Base-by-base conservation (phyloP, 2,113 vertebrate species). In the Tauraco erythrolophus region DNA sequence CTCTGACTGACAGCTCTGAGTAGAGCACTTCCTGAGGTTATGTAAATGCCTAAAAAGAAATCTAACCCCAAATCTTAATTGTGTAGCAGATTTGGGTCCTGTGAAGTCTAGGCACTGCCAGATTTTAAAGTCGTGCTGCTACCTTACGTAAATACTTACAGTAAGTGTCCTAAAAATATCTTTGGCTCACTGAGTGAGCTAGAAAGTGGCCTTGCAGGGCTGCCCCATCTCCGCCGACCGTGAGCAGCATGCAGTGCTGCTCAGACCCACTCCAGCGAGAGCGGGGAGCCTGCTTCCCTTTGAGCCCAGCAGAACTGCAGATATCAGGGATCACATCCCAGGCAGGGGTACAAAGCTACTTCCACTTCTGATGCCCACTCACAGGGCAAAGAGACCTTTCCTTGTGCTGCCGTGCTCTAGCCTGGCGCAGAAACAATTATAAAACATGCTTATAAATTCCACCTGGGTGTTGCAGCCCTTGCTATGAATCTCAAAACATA, bases 401-500 rank as follows among this genome's bases (percentile, higher is more conserved):
- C 53, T 54, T 35, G 13, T 77, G 69, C 91, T 58, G 88, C 91
- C 76, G 4, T 60, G 50, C 68, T 86, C 80, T 58, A 78, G 48
- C 45, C 35, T 77, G 27, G 31, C 2, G 6, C 84, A 81, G 78
- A 90, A 97, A 95, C 51, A 94, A 89, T 78, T 89, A 71, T 56
- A 88, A 94, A 75, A 64, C 16, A 25, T 2, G 6, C 30, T 92
- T 94, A 69, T 89, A 76, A 53, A 93, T 95, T 83, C 64, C 37
- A 69, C 33, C 27, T 1, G 0, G 17, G 70, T 93, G 95, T 65
- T 82, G 75, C 66, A 85, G 92, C 56, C 54, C 72, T 76, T 77
- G 91, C 74, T 95, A 31, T 78, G 94, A 95, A 96, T 94, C 86
- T 95, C 82, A 92, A 97, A 91, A 90, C 53, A 46, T 95, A 70